Evolutionary conservation across 30 jellyfish, hydroid and myxozoan species (phyloP), one percentile per base, ranked within the genome.

Genomic region (Cassiopea andromeda): DNA sequence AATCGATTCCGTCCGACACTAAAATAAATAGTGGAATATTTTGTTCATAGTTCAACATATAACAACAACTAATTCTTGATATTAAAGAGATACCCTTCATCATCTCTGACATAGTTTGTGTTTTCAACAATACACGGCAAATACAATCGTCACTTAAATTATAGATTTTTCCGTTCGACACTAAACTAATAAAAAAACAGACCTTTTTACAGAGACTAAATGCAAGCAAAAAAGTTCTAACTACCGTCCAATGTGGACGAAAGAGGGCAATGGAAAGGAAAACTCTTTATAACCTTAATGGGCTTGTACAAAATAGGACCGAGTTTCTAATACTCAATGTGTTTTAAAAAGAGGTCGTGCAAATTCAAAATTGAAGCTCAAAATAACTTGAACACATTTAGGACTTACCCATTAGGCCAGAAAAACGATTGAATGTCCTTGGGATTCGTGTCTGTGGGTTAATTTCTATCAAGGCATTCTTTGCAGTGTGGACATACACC

Each of bases 381-480:
- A 2, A 50, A 50, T 50, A 9, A 50, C 5, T 50, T 2, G 5
- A 9, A 50, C 8, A 9, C 9, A 50, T 5, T 5, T 50, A 61
- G 38, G 54, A 43, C 89, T 69, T 73, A 95, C 99, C 99, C 98
- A 95, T 95, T 50, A 95, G 69, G 6, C 99, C 99, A 58, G 94
- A 95, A 66, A 95, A 95, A 73, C 99, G 92, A 69, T 77, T 87
- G 85, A 91, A 95, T 19, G 99, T 95, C 69, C 99, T 82, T 64
- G 99, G 99, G 43, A 95, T 95, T 45, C 99, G 87, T 16, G 98
- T 95, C 78, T 95, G 98, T 49, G 99, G 99, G 87, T 95, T 95
- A 57, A 95, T 89, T 80, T 95, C 99, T 49, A 95, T 95, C 81
- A 95, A 90, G 46, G 92, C 95, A 69, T 95, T 95, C 81, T 80